Percentiles rank a stretch among this genome's conserved stretches.
Evolutionary conservation across 2,113 vertebrate genomes (phyloP).

Genomic region (Saguinus midas): DNA sequence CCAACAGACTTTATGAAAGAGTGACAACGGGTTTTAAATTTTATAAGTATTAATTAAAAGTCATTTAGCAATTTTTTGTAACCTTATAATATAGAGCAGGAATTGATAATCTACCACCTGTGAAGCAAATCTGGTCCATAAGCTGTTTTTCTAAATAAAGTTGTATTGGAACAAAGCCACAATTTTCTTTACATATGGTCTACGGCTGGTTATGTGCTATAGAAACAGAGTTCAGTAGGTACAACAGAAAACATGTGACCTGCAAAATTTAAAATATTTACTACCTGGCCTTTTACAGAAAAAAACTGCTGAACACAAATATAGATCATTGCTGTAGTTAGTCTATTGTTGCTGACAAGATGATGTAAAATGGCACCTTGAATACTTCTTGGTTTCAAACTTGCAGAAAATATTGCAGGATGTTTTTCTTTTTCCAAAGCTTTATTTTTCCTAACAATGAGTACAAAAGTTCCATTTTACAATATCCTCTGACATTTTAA

Average conservation of each 20-base stretch:
- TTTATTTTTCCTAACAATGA: conserved; percentile 8
- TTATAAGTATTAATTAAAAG: not conserved
- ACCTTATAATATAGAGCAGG: not conserved
- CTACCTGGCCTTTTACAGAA: not conserved
- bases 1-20: not conserved
- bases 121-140: not conserved
- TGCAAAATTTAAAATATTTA: not conserved
- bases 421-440: not conserved
- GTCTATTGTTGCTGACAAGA: not conserved
- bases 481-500: not conserved
- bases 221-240: not conserved
- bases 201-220: not conserved
- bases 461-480: not conserved
- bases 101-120: not conserved
- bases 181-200: not conserved
- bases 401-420: not conserved
- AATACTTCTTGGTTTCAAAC: not conserved
- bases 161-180: not conserved
- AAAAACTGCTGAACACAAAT: not conserved
- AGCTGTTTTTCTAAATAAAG: not conserved
- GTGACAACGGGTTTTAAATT: not conserved
- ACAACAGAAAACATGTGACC: not conserved
- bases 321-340: not conserved
- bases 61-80: not conserved
- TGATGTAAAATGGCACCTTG: not conserved